These are phyloP conservation scores for Amphiprion ocellaris DNA, from an alignment of 2,113 vertebrate species.

Conservation along the genomic window DNA sequence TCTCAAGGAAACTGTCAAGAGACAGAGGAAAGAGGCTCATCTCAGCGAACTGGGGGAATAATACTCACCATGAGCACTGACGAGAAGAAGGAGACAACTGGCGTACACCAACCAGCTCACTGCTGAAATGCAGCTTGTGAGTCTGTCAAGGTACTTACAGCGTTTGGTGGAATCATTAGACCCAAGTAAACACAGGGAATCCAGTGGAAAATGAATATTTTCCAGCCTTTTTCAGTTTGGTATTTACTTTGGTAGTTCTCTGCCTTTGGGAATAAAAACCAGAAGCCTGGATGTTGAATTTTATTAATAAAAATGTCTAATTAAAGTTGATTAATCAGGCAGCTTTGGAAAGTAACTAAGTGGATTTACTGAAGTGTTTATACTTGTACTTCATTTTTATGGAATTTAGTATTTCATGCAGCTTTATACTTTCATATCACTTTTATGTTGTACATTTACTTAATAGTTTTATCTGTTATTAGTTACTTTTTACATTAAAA, in stretches of 20 bases:
- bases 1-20: slow-evolving; percentile 12
- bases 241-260: slow-evolving; percentile 44
- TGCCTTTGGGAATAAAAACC: slow-evolving; percentile 22
- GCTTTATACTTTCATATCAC: too few relatives aligned
- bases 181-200: slow-evolving; percentile 42
- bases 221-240: slow-evolving; percentile 37
- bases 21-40: slow-evolving; percentile 3
- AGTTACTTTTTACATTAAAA: too few relatives aligned
- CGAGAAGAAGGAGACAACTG: slow-evolving; percentile 3
- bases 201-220: slow-evolving; percentile 54
- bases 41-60: slow-evolving; percentile 13
- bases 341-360: neutral
- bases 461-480: too few relatives aligned
- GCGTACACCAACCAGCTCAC: slow-evolving; percentile 24
- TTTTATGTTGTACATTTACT: too few relatives aligned
- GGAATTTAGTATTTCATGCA: neutral
- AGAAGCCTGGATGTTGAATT: slow-evolving; percentile 2
- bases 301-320: slow-evolving; percentile 14
- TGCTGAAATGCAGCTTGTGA: slow-evolving; percentile 26
- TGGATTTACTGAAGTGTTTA: neutral
- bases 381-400: neutral
- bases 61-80: neutral
- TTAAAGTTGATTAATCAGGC: neutral
- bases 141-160: slow-evolving; percentile 40
- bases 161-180: slow-evolving; percentile 66